Percentiles rank a stretch among this genome's conserved stretches.
Evolutionary conservation across 2,113 vertebrate genomes (phyloP).

Genomic region (Herpetotheres cachinnans): DNA sequence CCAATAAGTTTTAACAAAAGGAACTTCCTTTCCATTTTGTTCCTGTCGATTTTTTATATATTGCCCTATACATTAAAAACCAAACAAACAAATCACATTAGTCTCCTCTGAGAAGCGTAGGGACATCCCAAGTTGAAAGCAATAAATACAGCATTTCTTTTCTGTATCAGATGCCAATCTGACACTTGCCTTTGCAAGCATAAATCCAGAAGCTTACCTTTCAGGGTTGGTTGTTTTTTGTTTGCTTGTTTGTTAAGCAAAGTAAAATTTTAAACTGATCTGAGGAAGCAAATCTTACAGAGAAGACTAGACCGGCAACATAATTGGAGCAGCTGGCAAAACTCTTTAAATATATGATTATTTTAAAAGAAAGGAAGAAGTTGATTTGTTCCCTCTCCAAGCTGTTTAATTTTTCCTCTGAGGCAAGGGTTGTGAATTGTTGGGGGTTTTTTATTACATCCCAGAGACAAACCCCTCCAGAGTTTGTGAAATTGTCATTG

Average conservation of each 20-base stretch:
- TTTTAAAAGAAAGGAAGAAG: not conserved
- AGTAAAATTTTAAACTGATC: not conserved
- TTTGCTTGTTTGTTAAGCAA: not conserved
- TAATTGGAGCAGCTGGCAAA: not conserved
- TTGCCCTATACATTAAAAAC: not conserved
- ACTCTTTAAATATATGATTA: not conserved
- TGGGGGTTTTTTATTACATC: not conserved
- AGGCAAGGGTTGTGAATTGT: not conserved
- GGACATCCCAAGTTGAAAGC: not conserved
- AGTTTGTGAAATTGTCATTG: not conserved
- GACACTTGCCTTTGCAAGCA: not conserved
- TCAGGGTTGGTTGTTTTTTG: not conserved
- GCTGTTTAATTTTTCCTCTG: not conserved
- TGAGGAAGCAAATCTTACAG: not conserved
- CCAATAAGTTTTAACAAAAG: not conserved
- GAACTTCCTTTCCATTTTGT: not conserved
- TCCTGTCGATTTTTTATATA: not conserved
- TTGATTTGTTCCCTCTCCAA: not conserved
- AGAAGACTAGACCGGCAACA: not conserved
- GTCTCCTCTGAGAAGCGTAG: not conserved
- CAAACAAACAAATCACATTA: not conserved
- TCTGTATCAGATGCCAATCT: not conserved
- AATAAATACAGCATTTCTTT: not conserved
- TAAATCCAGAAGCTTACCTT: not conserved
- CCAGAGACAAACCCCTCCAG: not conserved